Conservation (phyloP, 2,113 vertebrate species). For the Tyrannus savana region DNA sequence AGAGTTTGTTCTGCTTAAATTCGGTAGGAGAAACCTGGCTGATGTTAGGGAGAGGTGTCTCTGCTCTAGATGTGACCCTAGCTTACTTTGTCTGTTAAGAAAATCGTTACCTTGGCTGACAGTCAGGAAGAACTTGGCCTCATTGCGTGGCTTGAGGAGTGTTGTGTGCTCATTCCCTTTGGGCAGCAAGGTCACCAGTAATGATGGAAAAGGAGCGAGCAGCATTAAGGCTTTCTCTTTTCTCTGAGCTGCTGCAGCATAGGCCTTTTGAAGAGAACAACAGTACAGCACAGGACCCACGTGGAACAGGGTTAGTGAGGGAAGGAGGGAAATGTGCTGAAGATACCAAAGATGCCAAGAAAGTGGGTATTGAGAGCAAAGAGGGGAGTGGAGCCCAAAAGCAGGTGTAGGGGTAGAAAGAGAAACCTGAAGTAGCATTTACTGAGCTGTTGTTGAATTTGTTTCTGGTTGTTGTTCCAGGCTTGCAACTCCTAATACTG, state of each 20-base stretch:
- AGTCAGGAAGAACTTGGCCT: background rate
- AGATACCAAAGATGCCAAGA: background rate
- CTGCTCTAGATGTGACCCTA: background rate
- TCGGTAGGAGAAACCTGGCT: background rate
- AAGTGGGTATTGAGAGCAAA: accelerated
- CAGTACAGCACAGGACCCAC: accelerated
- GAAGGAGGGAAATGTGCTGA: background rate
- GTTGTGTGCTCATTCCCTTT: background rate
- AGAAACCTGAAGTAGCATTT: background rate
- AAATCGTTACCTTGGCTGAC: background rate
- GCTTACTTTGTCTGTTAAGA: background rate
- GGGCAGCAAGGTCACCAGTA: background rate
- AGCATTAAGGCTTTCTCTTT: background rate
- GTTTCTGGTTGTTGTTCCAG: background rate
- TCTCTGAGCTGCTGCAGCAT: background rate
- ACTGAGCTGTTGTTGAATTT: background rate
- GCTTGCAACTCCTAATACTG: background rate
- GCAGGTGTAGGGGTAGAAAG: accelerated
- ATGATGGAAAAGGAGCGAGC: background rate
- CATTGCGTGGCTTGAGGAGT: background rate
- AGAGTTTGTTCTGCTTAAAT: background rate
- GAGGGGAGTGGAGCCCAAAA: background rate
- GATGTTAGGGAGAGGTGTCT: background rate
- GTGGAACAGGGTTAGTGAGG: background rate
- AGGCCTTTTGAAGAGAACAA: background rate